phyloP scores from a whole-genome alignment of 2,888 invertebrate genomes.

The Encarsia formosa region DNA sequence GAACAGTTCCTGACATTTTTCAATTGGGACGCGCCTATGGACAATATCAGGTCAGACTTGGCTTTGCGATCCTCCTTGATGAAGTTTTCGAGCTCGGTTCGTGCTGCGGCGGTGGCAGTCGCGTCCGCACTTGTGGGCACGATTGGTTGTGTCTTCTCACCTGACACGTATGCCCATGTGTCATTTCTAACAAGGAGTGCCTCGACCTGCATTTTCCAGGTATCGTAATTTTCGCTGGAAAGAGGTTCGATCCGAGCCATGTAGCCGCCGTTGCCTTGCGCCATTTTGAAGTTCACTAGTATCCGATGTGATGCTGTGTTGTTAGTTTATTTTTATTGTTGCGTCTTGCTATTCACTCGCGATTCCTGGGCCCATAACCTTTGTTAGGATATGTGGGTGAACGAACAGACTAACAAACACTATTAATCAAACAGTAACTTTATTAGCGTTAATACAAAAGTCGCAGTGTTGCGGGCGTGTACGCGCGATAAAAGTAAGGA shows the following conservation, averaged over 20 bases:
- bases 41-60: neutral
- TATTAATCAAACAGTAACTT: no score
- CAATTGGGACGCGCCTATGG: neutral
- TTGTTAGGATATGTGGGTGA: no score
- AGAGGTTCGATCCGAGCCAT: neutral
- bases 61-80: neutral
- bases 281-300: no score
- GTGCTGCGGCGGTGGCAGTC: neutral
- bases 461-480: no score
- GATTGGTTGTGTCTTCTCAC: neutral
- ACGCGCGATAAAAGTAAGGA: no score
- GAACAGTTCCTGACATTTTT: slow-evolving; percentile 10
- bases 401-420: no score
- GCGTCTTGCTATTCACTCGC: no score
- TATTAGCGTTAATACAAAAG: no score
- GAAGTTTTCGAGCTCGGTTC: neutral
- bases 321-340: no score
- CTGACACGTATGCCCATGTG: neutral
- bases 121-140: neutral
- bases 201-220: neutral
- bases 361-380: no score
- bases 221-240: neutral
- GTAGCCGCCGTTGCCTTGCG: no score
- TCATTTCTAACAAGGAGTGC: neutral
- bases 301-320: no score